These are phyloP conservation scores for Druon quercuslanigerum DNA, from an alignment of 1,140 invertebrate genomes.

Conservation along the genomic window DNA sequence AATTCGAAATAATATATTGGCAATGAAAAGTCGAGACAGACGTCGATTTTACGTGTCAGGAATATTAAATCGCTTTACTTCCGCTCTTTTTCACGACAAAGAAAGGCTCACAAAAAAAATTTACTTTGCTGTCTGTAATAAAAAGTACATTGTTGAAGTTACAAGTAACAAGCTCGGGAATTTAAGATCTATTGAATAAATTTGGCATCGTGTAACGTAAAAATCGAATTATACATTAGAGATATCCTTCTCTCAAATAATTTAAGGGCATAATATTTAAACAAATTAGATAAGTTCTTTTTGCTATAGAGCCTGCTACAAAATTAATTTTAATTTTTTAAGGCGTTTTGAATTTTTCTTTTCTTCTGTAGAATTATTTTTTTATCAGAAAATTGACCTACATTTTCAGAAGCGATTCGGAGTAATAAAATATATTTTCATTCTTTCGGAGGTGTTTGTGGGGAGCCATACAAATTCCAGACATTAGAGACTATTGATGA, in stretches of 20 bases:
- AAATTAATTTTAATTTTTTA: neutral
- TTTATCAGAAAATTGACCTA: too few species aligned
- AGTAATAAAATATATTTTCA: neutral
- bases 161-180: neutral
- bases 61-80: constrained; percentile 5
- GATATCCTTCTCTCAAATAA: neutral
- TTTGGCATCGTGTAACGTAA: neutral
- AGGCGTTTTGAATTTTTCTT: neutral
- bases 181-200: neutral
- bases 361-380: neutral
- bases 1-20: neutral
- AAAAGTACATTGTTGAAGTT: neutral
- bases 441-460: neutral
- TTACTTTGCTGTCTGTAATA: neutral
- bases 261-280: neutral
- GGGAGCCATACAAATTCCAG: neutral
- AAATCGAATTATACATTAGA: neutral
- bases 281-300: too few species aligned
- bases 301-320: neutral
- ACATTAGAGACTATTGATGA: neutral
- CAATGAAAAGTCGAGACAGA: neutral
- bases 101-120: neutral
- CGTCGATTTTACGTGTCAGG: neutral
- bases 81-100: constrained; percentile 8
- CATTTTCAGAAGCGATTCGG: too few species aligned